These are phyloP conservation scores for Thermophis baileyi DNA, from an alignment of 2,113 vertebrate species.

Conservation along the genomic window DNA sequence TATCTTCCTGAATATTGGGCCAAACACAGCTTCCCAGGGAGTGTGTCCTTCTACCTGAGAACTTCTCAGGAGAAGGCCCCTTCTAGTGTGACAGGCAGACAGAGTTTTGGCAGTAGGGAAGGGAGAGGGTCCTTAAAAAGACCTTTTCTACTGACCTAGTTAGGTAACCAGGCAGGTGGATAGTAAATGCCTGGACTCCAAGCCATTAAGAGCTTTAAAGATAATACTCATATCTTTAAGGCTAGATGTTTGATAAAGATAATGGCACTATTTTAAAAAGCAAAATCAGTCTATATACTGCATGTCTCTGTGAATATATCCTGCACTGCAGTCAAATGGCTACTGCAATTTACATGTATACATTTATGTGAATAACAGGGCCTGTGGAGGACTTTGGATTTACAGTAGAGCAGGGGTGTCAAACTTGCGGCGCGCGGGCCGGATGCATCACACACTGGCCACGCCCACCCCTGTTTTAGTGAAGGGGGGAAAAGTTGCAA, in stretches of 20 bases:
- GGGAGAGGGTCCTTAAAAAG: not conserved
- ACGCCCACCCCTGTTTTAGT: too few species aligned
- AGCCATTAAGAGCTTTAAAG: not conserved
- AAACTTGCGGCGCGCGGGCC: too few species aligned
- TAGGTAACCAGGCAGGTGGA: not conserved
- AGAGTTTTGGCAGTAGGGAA: not conserved
- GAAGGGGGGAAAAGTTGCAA: too few species aligned
- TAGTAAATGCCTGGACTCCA: not conserved
- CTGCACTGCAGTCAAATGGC: not conserved
- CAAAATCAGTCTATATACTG: not conserved
- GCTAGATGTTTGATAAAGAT: not conserved
- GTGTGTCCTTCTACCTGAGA: not conserved
- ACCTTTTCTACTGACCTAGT: not conserved
- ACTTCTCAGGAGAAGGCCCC: not conserved
- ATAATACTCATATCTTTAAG: not conserved
- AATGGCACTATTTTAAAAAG: not conserved
- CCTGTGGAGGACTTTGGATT: not conserved
- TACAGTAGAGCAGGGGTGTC: too few species aligned
- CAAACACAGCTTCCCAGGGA: not conserved
- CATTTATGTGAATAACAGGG: not conserved
- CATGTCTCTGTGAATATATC: not conserved
- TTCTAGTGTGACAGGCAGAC: not conserved
- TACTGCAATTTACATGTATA: not conserved
- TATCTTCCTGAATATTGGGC: not conserved
- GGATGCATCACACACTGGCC: too few species aligned